Evolutionary conservation across 2,888 invertebrate genomes (phyloP).

Genomic region (Adelphocoris suturalis): DNA sequence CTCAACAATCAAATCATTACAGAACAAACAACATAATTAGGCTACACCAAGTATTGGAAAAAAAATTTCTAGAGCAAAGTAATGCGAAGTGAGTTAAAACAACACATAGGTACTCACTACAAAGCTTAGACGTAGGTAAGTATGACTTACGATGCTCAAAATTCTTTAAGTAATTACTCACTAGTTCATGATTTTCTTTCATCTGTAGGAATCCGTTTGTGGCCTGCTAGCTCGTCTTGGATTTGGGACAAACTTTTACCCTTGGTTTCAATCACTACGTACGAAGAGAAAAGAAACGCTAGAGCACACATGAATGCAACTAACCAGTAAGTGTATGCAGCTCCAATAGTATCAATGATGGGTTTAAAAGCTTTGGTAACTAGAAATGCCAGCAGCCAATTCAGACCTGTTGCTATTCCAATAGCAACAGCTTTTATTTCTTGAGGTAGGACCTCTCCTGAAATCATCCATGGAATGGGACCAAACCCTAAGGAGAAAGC

Average conservation of each 20-base stretch:
- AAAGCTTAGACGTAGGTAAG: background rate
- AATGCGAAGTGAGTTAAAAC: too few species aligned
- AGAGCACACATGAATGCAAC: constrained; percentile 81
- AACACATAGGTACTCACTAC: background rate
- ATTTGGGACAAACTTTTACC: constrained; percentile 82
- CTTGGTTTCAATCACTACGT: constrained; percentile 86
- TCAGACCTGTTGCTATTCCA: constrained; percentile 86
- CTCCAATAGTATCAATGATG: constrained; percentile 81
- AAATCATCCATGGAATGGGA: constrained; percentile 90
- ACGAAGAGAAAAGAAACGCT: constrained; percentile 83
- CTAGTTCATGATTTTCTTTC: constrained; percentile 16
- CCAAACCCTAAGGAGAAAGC: constrained; percentile 86
- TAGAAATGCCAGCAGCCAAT: constrained; percentile 87
- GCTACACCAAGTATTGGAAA: too few species aligned
- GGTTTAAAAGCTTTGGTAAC: constrained; percentile 84
- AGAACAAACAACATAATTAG: too few species aligned
- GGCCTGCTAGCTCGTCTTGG: constrained; percentile 81
- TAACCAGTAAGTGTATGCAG: constrained; percentile 85
- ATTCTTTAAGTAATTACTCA: constrained; percentile 15
- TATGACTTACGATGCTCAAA: background rate
- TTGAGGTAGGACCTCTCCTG: constrained; percentile 87
- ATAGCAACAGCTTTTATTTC: constrained; percentile 87
- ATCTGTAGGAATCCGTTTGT: constrained; percentile 72
- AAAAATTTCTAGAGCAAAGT: too few species aligned
- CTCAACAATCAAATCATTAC: too few species aligned